Base-by-base conservation (phyloP, 2,113 vertebrate species). In the Siphamia tubifer region DNA sequence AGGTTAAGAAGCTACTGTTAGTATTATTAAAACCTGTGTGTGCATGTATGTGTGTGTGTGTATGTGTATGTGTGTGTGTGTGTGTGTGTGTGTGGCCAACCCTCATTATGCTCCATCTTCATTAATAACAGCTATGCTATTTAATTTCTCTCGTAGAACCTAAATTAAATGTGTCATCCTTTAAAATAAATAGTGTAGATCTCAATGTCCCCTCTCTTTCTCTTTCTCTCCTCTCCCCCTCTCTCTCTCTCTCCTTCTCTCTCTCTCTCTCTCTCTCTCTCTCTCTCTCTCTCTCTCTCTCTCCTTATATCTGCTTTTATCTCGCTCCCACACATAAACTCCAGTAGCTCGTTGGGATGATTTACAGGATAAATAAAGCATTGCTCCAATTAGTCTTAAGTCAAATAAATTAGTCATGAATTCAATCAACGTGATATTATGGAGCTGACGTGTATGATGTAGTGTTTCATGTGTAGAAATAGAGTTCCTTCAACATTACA, bases 331-430 rank as follows among this genome's bases (percentile, higher is more conserved):
- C 63, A 75, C 73, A 78, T 58, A 81, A 62, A 81, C n/a, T n/a
- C n/a, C 25, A 55, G 44, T 39, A 49, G 44, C 2, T 19, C 78
- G 75, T 68, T 72, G 75, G 74, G 81, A 71, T 90, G 79, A 92
- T 93, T 92, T 88, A 89, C 69, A 68, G 74, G 80, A 90, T 89
- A 88, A 91, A 92, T 91, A 86, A 90, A 88, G 77, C 83, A 77
- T 83, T 83, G 77, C 86, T 90, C 78, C 85, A 92, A 92, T 92
- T 92, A 92, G 88, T 92, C 78, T 85, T 85, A 87, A 90, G 85
- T 91, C 86, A 92, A 91, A 92, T 91, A 90, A 91, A 92, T 91
- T 85, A 89, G 81, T 89, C 81, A 91, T 91, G 88, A 86, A 90
- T 90, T 89, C 42, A 85, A 87, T 88, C 85, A 88, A 66, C 68